Percentiles rank a stretch among this genome's conserved stretches.
These are phyloP conservation scores for Strigamia transsilvanica DNA, from an alignment of 2,888 invertebrate species.

Conservation along the genomic window DNA sequence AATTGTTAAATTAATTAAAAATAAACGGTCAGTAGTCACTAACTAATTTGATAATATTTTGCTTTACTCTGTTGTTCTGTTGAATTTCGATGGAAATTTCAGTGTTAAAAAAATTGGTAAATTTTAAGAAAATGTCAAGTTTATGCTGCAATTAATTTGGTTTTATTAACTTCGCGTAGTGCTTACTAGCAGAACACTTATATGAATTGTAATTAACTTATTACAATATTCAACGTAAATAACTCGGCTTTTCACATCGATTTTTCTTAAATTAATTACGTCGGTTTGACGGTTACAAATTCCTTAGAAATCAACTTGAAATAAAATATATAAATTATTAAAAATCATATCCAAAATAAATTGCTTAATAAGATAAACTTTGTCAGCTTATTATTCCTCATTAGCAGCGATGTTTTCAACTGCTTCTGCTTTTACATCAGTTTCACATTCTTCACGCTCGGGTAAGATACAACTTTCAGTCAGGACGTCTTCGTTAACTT, in stretches of 20 bases:
- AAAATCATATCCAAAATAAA: constrained; percentile 37
- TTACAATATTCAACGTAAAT: constrained; percentile 46
- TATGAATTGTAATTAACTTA: not conserved
- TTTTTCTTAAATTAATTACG: constrained; percentile 25
- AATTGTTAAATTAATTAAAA: too few relatives aligned
- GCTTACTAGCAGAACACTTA: not conserved
- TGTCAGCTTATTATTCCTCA: not conserved
- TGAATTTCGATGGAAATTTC: too few relatives aligned
- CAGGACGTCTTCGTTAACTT: not conserved
- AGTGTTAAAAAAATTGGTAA: too few relatives aligned
- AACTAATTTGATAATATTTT: too few relatives aligned
- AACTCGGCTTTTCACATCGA: not conserved
- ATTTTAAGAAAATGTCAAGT: not conserved
- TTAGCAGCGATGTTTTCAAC: not conserved
- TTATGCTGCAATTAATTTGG: not conserved
- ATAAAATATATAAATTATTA: not conserved
- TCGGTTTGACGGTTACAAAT: constrained; percentile 17
- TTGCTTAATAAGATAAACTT: not conserved
- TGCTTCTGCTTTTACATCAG: not conserved
- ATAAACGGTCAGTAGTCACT: not conserved
- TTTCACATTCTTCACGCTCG: not conserved
- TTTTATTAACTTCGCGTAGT: not conserved
- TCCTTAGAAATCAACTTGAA: not conserved
- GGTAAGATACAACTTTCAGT: not conserved
- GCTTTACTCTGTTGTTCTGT: too few relatives aligned